A percentile compares a stretch with the other conserved stretches of the same genome.
phyloP scores from a whole-genome alignment of 2,113 vertebrate species.

The Naja naja region DNA sequence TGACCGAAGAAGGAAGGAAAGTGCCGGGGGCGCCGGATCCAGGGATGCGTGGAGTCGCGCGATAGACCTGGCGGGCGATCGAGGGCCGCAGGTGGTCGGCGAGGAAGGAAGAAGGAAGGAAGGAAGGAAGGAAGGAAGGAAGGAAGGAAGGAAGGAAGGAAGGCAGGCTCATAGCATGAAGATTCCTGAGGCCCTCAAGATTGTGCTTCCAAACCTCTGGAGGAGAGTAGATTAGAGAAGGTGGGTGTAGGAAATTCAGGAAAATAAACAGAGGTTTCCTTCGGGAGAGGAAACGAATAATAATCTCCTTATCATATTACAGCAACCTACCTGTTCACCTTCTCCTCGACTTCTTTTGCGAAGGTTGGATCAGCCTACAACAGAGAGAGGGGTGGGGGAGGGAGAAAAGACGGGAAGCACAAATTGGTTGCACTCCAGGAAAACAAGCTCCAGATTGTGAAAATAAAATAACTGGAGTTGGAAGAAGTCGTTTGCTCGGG shows the following conservation, averaged over 20 bases:
- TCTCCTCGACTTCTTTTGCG: slow-evolving; percentile 76
- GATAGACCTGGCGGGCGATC: no score
- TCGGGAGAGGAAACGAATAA: rapidly evolving
- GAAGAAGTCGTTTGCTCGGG: neutral
- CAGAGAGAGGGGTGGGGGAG: neutral
- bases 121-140: no score
- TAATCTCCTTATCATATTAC: no score
- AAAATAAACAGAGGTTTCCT: neutral
- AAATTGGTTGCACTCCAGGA: rapidly evolving
- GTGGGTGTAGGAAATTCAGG: neutral
- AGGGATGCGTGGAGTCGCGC: no score
- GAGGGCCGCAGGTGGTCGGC: no score
- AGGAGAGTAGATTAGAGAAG: neutral
- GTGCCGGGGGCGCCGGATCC: no score
- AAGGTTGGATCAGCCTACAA: slow-evolving; percentile 83
- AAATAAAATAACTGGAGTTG: neutral
- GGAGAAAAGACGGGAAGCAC: neutral
- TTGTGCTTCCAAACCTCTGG: neutral
- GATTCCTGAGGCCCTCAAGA: neutral
- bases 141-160: neutral
- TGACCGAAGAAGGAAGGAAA: no score
- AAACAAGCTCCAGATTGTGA: neutral
- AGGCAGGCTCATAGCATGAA: neutral
- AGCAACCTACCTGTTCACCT: slow-evolving; percentile 77
- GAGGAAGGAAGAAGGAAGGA: no score